Base-by-base conservation (phyloP, 2,888 invertebrate species). In the Polia nebulosa region DNA sequence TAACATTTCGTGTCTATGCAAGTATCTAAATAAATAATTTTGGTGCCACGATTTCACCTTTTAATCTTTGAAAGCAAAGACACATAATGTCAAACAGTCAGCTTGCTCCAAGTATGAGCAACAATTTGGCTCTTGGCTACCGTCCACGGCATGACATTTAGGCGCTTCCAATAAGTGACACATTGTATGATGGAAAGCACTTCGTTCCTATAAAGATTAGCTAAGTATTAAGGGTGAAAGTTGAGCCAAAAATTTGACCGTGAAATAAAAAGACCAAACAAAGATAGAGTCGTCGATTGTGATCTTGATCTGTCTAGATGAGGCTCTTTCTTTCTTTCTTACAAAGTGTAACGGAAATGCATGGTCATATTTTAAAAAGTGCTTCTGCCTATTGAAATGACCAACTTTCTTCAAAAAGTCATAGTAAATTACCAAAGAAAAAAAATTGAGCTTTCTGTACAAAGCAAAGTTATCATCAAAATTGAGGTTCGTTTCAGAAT, bases 121-220 rank as follows among this genome's bases (percentile, higher is more conserved):
- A 47, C 36, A 55, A 51, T 59, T 36, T 45, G 45, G 27, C 15
- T 36, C 56, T 69, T 69, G 76, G 69, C 57, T 44, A 17, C 34
- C 13, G n/a, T 36, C 44, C 49, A 75, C 29, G 17, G n/a, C 29
- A 25, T 45, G 68, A 47, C 34, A 56, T 56, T 53, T 25, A 36
- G 2, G 29, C 36, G 17, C 22, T 45, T 22, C 9, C 22, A 64
- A 7, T 32, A 52, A 29, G 13, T 41, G 15, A 36, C 32, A 27
- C 34, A 47, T 36, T 51, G 11, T 44, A 52, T 57, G 36, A 25
- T 25, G 2, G 9, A 22, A 25, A 25, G 32, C n/a, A 49, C 17
- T 15, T 36, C 25, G n/a, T 56, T n/a, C n/a, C 1, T 39, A 20
- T 45, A 17, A 8, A 17, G 8, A 27, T 9, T 20, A 20, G 32